phyloP scores from a whole-genome alignment of 2,113 vertebrate species.

The Lates calcarifer region DNA sequence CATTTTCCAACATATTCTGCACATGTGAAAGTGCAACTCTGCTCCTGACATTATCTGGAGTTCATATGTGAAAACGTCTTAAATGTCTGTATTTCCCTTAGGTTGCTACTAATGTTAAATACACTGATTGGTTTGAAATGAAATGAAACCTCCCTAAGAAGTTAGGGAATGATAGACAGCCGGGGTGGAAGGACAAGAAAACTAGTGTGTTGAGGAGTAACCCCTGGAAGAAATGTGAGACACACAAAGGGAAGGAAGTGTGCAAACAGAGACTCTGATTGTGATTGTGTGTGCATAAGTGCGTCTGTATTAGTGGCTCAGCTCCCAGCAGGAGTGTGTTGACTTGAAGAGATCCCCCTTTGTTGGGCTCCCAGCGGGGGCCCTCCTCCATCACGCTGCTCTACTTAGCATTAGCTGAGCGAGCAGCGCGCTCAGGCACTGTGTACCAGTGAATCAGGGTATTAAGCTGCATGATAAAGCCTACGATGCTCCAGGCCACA shows the following conservation, averaged over 20 bases:
- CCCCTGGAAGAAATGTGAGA: neutral
- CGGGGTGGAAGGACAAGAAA: neutral
- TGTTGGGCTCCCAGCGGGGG: conserved; percentile 12
- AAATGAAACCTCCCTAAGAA: neutral
- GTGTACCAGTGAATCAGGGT: conserved; percentile 24
- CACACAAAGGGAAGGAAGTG: neutral
- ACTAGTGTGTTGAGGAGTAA: neutral
- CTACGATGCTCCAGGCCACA: conserved; percentile 11
- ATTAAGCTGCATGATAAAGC: conserved; percentile 28
- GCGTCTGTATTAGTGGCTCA: neutral
- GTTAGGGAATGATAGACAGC: no score
- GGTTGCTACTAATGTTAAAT: neutral
- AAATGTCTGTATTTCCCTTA: neutral
- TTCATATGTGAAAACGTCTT: no score
- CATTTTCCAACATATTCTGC: no score
- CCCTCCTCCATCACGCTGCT: conserved; percentile 14
- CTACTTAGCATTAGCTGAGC: conserved; percentile 35
- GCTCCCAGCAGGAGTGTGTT: conserved; percentile 2
- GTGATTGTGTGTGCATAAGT: neutral
- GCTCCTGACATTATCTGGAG: no score
- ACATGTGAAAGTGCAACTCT: no score
- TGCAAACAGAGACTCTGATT: conserved; percentile 21
- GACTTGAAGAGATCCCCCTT: conserved; percentile 26
- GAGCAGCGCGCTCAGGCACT: neutral
- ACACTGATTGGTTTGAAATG: no score